Conservation (phyloP, 2,113 vertebrate species). For the Marmota flaviventris region DNA sequence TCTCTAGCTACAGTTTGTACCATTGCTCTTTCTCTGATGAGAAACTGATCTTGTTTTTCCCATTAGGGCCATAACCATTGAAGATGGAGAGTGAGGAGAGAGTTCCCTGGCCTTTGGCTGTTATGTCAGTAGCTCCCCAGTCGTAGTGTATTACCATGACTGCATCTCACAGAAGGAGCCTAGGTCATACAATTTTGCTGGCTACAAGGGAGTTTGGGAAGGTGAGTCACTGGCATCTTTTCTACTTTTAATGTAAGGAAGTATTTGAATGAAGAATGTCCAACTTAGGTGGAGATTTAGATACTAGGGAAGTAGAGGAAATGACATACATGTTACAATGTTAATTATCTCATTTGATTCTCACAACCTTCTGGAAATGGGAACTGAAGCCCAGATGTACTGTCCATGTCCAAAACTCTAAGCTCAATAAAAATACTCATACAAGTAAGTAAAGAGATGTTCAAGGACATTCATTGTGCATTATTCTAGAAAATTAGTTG, state of each 20-base stretch:
- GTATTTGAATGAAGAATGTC: neutral
- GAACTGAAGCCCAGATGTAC: neutral
- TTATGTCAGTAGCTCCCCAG: neutral
- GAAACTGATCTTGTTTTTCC: constrained; percentile 4
- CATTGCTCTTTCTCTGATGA: neutral
- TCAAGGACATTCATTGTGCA: neutral
- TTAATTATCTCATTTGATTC: neutral
- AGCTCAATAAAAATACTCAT: neutral
- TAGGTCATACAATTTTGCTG: neutral
- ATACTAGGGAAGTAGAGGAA: neutral
- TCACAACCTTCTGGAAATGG: constrained; percentile 2
- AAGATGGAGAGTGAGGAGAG: neutral
- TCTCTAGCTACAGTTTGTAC: neutral
- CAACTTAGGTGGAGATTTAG: neutral
- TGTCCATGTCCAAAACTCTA: neutral
- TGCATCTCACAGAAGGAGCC: neutral
- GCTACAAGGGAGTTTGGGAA: neutral
- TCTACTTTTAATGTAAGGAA: constrained; percentile 24
- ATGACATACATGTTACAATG: neutral
- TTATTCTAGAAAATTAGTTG: neutral
- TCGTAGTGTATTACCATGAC: neutral
- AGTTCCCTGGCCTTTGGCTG: neutral
- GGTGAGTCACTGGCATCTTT: neutral
- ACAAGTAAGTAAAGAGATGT: neutral
- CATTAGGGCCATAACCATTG: neutral